Evolutionary conservation across 2,888 invertebrate genomes (phyloP), one percentile per base, ranked within the genome.

Genomic region (Mactromeris polynyma): DNA sequence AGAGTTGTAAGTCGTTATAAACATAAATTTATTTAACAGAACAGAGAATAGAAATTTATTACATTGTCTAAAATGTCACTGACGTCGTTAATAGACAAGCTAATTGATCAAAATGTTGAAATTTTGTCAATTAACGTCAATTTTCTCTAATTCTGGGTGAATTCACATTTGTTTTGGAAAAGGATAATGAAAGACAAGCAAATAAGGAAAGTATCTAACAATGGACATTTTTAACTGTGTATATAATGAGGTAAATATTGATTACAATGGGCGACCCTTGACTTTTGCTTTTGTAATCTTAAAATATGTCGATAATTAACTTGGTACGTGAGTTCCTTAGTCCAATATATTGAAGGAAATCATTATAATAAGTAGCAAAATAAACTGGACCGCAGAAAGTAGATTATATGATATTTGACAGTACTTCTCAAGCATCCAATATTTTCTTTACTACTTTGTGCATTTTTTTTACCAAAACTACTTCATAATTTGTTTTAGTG

Each of bases 171-270:
- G 58, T 9, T 64, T 64, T 64, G n/a, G n/a, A 64, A 64, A 64
- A 64, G 82, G 64, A 64, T 82, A 64, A 80, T 64, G 31, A 19
- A 80, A 42, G 64, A 36, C 64, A 42, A 64, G 64, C 33, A 38
- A 54, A 85, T 58, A 79, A 2, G 4, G 54, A 33, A 51, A 58
- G n/a, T 31, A n/a, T 79, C 26, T 36, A 85, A 64, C 33, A 80
- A 80, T 26, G 79, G 36, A 31, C 31, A 54, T 31, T 26, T 69
- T 85, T 80, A 64, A 69, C 11, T 64, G 69, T 85, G 58, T 42
- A 19, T 38, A 14, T 46, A 31, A 9, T 40, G 58, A 80, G 21
- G 69, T 80, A 69, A 80, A 80, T 85, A 85, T 40, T 79, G 14
- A 26, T 58, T 26, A 19, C n/a, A 26, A 64, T 9, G 38, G 21